Conservation (phyloP, 2,113 vertebrate genomes). For the Cyanoramphus novaezelandiae region DNA sequence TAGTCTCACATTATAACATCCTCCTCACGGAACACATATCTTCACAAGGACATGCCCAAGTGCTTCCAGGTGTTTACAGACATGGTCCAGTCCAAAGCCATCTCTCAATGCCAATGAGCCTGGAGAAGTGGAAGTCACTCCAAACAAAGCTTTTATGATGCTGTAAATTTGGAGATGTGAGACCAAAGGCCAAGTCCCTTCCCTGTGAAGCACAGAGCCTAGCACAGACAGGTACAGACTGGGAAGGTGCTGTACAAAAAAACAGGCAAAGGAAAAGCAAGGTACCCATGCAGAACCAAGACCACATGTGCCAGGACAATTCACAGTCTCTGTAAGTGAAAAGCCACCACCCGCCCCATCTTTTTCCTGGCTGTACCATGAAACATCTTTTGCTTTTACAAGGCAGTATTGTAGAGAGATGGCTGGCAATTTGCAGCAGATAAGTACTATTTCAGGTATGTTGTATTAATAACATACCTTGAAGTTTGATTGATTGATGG, state of each 20-base stretch:
- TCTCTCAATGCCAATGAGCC: background rate
- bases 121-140: background rate
- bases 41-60: background rate
- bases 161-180: background rate
- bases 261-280: background rate
- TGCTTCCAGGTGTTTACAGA: background rate
- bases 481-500: background rate
- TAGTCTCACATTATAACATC: background rate
- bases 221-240: rapidly evolving
- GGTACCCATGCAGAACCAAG: background rate
- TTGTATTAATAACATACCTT: background rate
- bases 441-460: background rate
- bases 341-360: rapidly evolving
- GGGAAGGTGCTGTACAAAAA: background rate
- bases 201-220: background rate
- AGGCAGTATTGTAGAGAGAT: background rate
- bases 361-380: background rate
- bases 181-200: background rate
- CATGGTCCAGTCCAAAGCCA: background rate
- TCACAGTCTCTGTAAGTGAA: rapidly evolving
- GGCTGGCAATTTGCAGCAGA: background rate
- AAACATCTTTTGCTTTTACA: background rate
- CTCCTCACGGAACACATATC: background rate
- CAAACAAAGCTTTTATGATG: background rate
- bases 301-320: rapidly evolving